Percentiles rank a stretch among this genome's conserved stretches.
Conservation (phyloP, 2,888 invertebrate species). For the Zonitis immaculata region DNA sequence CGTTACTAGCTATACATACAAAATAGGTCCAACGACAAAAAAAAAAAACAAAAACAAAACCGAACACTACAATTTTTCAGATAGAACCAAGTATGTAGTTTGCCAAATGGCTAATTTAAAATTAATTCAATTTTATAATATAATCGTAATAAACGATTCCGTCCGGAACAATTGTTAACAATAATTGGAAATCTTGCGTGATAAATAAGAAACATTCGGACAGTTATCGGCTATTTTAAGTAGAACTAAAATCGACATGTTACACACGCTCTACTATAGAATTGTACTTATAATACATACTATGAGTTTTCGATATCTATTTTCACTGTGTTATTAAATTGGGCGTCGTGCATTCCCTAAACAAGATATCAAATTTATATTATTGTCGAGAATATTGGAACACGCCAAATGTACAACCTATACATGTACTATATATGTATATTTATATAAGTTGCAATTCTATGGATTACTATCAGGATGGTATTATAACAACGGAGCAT, state of each 20-base stretch:
- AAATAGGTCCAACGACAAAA: slow-evolving; percentile 33
- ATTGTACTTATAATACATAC: slow-evolving; percentile 9
- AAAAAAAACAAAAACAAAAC: too few species aligned
- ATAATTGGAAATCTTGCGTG: background rate
- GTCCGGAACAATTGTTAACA: background rate
- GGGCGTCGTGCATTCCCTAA: slow-evolving; percentile 19
- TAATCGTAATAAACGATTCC: background rate
- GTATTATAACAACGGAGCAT: background rate
- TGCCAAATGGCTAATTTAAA: too few species aligned
- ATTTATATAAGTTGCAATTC: slow-evolving; percentile 1
- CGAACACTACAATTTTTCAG: too few species aligned
- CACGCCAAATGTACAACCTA: too few species aligned
- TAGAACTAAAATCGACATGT: slow-evolving; percentile 11
- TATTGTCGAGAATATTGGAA: slow-evolving; percentile 11
- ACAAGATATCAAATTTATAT: slow-evolving; percentile 21
- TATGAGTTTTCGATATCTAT: slow-evolving; percentile 15
- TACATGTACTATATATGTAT: too few species aligned
- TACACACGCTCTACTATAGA: slow-evolving; percentile 14
- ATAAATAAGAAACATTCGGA: background rate
- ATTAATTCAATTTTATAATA: background rate
- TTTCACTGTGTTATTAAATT: slow-evolving; percentile 19
- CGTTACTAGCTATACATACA: slow-evolving; percentile 42
- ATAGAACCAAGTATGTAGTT: too few species aligned
- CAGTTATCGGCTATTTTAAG: slow-evolving; percentile 17
- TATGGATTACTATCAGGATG: too few species aligned